Evolutionary conservation across 1,140 invertebrate genomes (phyloP).

Genomic region (Drosophila prosaltans): DNA sequence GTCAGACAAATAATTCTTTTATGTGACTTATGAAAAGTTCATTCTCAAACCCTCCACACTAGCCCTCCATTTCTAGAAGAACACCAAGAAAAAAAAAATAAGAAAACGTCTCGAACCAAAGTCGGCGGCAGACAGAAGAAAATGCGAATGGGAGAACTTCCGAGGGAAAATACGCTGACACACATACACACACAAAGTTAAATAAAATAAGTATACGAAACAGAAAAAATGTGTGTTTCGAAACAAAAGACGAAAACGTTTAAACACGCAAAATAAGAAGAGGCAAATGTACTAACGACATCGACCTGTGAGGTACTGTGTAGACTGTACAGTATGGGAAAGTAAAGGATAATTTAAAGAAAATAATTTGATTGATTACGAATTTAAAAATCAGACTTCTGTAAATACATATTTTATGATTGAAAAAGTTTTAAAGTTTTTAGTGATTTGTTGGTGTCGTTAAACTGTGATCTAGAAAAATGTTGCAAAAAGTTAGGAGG

Average conservation of each 20-base stretch:
- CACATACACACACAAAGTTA: conserved; percentile 39
- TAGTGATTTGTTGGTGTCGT: too few relatives aligned
- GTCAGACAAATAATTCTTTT: conserved; percentile 68
- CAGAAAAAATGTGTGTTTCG: conserved; percentile 39
- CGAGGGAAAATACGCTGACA: conserved; percentile 42
- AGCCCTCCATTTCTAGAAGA: background rate
- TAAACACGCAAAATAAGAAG: conserved; percentile 64
- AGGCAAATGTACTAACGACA: background rate
- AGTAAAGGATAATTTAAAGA: too few relatives aligned
- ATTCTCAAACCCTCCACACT: conserved; percentile 17
- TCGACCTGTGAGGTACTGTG: background rate
- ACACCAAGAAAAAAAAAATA: conserved; percentile 9
- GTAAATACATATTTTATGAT: too few relatives aligned
- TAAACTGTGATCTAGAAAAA: too few relatives aligned
- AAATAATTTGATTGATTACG: too few relatives aligned
- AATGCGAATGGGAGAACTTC: conserved; percentile 20
- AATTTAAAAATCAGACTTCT: too few relatives aligned
- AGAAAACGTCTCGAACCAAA: background rate
- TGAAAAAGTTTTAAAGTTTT: too few relatives aligned
- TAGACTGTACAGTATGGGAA: too few relatives aligned
- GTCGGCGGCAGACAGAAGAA: conserved; percentile 8
- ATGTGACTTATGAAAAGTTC: conserved; percentile 68
- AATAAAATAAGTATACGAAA: conserved; percentile 19
- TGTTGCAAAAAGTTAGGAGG: too few relatives aligned
- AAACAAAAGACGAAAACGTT: conserved; percentile 69